Conservation (phyloP, 1,140 invertebrate genomes). For the Neodiprion pinetum region DNA sequence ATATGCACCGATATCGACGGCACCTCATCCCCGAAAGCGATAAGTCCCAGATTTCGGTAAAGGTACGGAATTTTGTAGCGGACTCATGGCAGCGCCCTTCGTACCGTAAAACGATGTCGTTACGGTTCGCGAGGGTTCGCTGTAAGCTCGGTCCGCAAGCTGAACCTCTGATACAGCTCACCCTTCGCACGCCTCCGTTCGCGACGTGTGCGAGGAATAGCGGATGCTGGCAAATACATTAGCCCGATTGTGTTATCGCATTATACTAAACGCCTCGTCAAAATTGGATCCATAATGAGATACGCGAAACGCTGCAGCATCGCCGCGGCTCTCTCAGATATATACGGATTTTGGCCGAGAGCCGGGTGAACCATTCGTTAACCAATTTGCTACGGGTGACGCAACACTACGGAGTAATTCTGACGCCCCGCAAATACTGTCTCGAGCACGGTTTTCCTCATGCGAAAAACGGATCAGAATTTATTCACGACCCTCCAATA, state of each 20-base stretch:
- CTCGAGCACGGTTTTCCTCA: too few relatives aligned
- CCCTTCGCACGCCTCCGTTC: not conserved
- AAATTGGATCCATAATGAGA: slow-evolving; percentile 3
- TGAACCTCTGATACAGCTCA: not conserved
- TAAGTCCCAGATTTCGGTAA: not conserved
- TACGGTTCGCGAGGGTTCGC: not conserved
- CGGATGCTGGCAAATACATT: not conserved
- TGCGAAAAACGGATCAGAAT: too few relatives aligned
- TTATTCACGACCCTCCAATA: too few relatives aligned
- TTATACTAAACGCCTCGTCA: slow-evolving; percentile 5
- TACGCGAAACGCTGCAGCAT: not conserved
- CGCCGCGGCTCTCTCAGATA: not conserved
- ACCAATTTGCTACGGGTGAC: too few relatives aligned
- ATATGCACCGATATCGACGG: not conserved
- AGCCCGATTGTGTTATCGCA: slow-evolving; percentile 2
- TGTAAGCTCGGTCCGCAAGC: not conserved
- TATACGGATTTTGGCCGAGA: too few relatives aligned
- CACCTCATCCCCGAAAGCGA: not conserved
- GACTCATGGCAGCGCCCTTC: not conserved
- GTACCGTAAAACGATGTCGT: slow-evolving; percentile 2
- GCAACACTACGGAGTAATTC: too few relatives aligned
- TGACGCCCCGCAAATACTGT: too few relatives aligned
- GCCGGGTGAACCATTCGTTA: too few relatives aligned
- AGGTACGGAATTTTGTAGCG: not conserved
- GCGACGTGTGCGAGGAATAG: not conserved